Evolutionary conservation across 2,888 invertebrate species (phyloP), one percentile per base, ranked within the genome.

Genomic region (Orthosia cruda): DNA sequence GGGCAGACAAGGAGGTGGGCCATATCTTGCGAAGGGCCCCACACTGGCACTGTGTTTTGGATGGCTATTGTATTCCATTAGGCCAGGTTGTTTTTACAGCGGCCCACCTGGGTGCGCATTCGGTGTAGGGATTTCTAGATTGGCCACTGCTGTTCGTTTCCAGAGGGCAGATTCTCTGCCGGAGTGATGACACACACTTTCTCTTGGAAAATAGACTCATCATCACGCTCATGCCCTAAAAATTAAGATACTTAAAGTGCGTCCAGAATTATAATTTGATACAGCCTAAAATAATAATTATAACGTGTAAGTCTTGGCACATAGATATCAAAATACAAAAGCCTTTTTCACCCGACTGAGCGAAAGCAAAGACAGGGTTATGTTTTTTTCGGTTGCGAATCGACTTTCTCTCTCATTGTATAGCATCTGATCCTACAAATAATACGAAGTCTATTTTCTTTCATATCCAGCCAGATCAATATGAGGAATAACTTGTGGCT

Each of bases 381-480:
- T 20, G 15, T 23, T 55, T 55, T 55, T 61, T 45, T 45, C 20
- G 9, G 13, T 32, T 50, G 12, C 49, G 18, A 26, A 26, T n/a
- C 18, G 9, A 49, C 12, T 11, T 26, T 18, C 32, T 23, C 13
- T 55, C 47, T 3, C n/a, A 47, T 49, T 67, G 3, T 66, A 11
- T 40, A 40, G 12, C 49, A 66, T 66, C 49, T 62, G 55, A 70
- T 59, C 52, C 18, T 20, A 40, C 59, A 61, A 45, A 40, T 64
- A 61, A 45, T 13, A 71, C 71, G 18, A 50, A 72, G 50, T 32
- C 4, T 72, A 72, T 77, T 57, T 68, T 62, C 45, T 69, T 76
- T n/a, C 55, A 18, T 40, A 26, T 50, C 47, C 9, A 16, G 54
- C 47, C 7, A 67, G 71, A 80, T 71, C 67, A 76, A 80, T 75